Conservation (phyloP, 2,113 vertebrate genomes). For the Diadophis punctatus region DNA sequence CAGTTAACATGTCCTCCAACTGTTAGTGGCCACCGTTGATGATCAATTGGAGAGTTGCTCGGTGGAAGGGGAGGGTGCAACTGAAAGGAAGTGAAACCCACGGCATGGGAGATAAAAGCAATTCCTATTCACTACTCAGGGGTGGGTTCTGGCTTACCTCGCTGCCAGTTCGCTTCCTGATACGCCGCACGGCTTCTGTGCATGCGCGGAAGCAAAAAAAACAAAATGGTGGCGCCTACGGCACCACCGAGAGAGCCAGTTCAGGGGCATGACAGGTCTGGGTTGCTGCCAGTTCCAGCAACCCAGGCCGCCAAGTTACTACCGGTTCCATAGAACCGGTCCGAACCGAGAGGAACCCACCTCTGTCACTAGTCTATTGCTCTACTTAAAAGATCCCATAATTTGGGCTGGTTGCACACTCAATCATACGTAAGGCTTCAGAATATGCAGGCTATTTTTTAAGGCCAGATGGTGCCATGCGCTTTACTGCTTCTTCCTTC, state of each 20-base stretch:
- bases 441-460: constrained; percentile 82
- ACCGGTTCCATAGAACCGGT: too few species aligned
- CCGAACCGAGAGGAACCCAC: too few species aligned
- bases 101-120: constrained; percentile 46
- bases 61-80: background rate
- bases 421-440: constrained; percentile 85
- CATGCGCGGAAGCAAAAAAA: too few species aligned
- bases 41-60: constrained; percentile 60
- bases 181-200: too few species aligned
- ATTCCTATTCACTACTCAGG: too few species aligned
- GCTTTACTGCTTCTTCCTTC: constrained; percentile 93
- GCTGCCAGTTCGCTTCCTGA: too few species aligned
- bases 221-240: too few species aligned
- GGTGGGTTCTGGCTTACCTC: too few species aligned
- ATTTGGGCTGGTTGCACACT: constrained; percentile 78
- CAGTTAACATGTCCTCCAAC: constrained; percentile 61
- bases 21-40: constrained; percentile 63
- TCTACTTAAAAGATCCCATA: constrained; percentile 67
- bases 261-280: too few species aligned
- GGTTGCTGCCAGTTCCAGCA: too few species aligned
- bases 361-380: constrained; percentile 46
- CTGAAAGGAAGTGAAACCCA: constrained; percentile 35
- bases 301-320: too few species aligned
- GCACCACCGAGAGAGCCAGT: too few species aligned
- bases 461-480: constrained; percentile 89